Conservation (phyloP, 2,797 vertebrate species). For the Acrossocheilus fasciatus region DNA sequence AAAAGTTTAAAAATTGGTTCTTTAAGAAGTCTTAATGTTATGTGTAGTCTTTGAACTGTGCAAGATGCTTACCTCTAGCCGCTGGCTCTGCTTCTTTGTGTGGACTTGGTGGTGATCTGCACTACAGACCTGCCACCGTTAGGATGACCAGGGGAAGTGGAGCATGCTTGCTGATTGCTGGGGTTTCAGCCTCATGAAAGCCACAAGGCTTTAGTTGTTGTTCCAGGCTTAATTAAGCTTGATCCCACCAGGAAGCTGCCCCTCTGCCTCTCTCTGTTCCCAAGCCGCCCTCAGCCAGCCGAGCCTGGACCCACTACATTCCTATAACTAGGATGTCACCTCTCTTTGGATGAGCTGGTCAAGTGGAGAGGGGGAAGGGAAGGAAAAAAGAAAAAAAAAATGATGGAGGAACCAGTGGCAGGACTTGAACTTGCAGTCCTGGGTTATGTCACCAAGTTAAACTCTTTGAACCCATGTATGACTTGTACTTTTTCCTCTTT, state of each 20-base stretch:
- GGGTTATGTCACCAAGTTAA: constrained; percentile 26
- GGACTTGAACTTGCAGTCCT: background rate
- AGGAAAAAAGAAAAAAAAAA: no score
- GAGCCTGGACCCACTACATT: constrained; percentile 33
- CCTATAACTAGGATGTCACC: constrained; percentile 53
- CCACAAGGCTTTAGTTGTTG: constrained; percentile 57
- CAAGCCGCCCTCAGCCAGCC: constrained; percentile 27
- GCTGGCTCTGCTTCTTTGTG: background rate
- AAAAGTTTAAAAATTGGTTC: background rate
- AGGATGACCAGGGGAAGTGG: constrained; percentile 39
- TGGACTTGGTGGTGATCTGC: constrained; percentile 1
- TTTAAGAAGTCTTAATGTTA: background rate
- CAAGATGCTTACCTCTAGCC: background rate
- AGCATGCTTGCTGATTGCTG: constrained; percentile 47
- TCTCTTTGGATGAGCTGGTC: constrained; percentile 34
- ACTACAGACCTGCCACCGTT: constrained; percentile 22
- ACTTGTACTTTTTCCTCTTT: constrained; percentile 10
- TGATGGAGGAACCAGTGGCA: constrained; percentile 11
- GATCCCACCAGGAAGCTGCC: constrained; percentile 56
- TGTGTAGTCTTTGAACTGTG: background rate
- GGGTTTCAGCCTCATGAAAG: constrained; percentile 53
- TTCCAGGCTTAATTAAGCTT: constrained; percentile 61
- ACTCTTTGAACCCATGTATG: constrained; percentile 26
- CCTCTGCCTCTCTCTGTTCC: constrained; percentile 38
- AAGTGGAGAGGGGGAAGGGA: constrained; percentile 26